phyloP scores from a whole-genome alignment of 2,888 invertebrate genomes.

The Nysson spinosus region DNA sequence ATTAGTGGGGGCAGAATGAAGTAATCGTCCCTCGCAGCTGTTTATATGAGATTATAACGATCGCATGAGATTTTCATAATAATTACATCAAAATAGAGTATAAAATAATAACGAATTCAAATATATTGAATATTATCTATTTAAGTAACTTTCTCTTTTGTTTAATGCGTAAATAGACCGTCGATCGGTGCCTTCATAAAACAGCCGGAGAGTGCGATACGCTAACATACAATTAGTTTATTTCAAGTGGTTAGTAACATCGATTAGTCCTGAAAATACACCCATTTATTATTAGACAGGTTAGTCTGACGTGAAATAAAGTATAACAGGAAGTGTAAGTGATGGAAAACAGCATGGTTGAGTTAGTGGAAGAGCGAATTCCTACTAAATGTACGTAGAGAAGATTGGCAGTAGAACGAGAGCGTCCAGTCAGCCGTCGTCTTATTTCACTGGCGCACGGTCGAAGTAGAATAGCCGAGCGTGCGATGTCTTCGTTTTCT shows the following conservation, averaged over 20 bases:
- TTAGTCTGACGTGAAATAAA: neutral
- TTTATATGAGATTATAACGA: slow-evolving; percentile 12
- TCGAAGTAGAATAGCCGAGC: slow-evolving; percentile 13
- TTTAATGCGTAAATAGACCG: neutral
- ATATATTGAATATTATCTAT: too few relatives aligned
- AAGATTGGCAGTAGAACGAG: slow-evolving; percentile 10
- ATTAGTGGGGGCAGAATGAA: too few relatives aligned
- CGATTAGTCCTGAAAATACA: slow-evolving; percentile 29
- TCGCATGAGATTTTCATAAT: too few relatives aligned
- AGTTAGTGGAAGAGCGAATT: slow-evolving; percentile 53
- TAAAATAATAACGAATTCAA: too few relatives aligned
- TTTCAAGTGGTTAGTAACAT: slow-evolving; percentile 39
- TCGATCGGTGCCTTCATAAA: slow-evolving; percentile 4
- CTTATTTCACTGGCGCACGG: slow-evolving; percentile 48
- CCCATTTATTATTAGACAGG: neutral
- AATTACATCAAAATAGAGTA: too few relatives aligned
- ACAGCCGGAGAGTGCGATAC: neutral
- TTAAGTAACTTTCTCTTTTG: neutral
- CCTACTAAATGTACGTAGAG: slow-evolving; percentile 51
- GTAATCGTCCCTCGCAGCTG: too few relatives aligned
- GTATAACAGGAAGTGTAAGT: slow-evolving; percentile 2
- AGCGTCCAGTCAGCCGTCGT: slow-evolving; percentile 41
- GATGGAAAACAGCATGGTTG: slow-evolving; percentile 17
- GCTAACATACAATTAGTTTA: slow-evolving; percentile 11
- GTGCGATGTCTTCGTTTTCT: slow-evolving; percentile 21